A percentile compares a stretch with the other conserved stretches of the same genome.
Conservation (phyloP, 2,888 invertebrate genomes). For the Drosophila demipolita region DNA sequence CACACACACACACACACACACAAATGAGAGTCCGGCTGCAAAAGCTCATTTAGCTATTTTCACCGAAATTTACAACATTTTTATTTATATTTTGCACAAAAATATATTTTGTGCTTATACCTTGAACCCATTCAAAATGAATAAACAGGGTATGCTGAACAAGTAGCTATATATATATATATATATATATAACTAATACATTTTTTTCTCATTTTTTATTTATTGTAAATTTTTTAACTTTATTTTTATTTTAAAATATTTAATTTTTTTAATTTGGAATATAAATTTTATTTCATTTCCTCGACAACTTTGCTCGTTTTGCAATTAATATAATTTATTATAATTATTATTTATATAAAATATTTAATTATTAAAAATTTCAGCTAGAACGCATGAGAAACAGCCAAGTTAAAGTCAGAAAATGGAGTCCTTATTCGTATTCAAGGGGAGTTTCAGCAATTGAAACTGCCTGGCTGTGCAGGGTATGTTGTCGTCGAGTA, state of each 20-base stretch:
- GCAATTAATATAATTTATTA: background rate
- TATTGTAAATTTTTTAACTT: too few species aligned
- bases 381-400: background rate
- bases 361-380: background rate
- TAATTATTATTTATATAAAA: background rate
- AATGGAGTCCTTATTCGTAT: background rate
- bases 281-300: background rate
- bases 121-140: background rate
- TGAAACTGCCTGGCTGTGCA: background rate
- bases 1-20: background rate
- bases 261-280: background rate
- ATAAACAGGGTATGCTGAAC: background rate
- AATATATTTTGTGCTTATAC: slow-evolving; percentile 3
- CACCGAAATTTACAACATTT: slow-evolving; percentile 46
- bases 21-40: slow-evolving; percentile 17
- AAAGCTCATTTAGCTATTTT: slow-evolving; percentile 71
- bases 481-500: background rate
- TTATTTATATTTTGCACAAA: slow-evolving; percentile 15
- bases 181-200: background rate
- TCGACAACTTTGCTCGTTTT: background rate
- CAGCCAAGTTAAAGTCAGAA: background rate
- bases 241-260: too few species aligned
- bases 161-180: background rate
- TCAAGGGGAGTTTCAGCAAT: background rate
- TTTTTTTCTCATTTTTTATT: too few species aligned